These are phyloP conservation scores for Acipenser transmontanus DNA, from an alignment of 2,797 vertebrate genomes.

Conservation along the genomic window DNA sequence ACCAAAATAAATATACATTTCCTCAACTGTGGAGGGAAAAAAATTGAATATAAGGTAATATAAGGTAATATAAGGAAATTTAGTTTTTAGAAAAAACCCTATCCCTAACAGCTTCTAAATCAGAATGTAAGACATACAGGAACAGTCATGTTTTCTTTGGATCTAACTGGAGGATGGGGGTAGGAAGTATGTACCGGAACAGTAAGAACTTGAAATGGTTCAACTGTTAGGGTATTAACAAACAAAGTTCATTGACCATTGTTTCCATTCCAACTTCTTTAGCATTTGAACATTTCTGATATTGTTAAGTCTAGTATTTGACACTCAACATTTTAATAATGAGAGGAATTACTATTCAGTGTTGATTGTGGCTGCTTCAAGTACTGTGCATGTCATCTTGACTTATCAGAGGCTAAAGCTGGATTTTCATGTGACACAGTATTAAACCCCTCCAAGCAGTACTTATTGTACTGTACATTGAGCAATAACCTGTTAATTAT, in stretches of 20 bases:
- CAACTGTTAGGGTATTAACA: no score
- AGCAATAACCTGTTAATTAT: no score
- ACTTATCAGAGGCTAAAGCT: no score
- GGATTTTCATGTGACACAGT: no score
- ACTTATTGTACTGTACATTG: no score
- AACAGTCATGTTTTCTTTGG: not conserved
- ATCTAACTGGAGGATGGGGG: not conserved
- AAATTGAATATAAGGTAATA: not conserved
- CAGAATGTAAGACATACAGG: not conserved
- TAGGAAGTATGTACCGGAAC: not conserved
- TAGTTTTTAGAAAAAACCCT: not conserved
- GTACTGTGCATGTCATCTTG: no score
- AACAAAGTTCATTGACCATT: slow-evolving; percentile 1
- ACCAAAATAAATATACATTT: not conserved
- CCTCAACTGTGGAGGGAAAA: not conserved
- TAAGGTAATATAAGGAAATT: not conserved
- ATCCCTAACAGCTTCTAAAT: not conserved
- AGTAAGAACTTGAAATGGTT: not conserved
- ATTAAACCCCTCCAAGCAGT: no score
- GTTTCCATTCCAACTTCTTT: not conserved
- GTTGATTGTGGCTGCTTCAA: no score
- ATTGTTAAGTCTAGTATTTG: no score
- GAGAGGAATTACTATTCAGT: no score
- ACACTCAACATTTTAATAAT: no score
- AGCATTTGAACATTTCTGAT: not conserved